These are phyloP conservation scores for Acleris sparsana DNA, from an alignment of 2,888 invertebrate species.

Conservation along the genomic window DNA sequence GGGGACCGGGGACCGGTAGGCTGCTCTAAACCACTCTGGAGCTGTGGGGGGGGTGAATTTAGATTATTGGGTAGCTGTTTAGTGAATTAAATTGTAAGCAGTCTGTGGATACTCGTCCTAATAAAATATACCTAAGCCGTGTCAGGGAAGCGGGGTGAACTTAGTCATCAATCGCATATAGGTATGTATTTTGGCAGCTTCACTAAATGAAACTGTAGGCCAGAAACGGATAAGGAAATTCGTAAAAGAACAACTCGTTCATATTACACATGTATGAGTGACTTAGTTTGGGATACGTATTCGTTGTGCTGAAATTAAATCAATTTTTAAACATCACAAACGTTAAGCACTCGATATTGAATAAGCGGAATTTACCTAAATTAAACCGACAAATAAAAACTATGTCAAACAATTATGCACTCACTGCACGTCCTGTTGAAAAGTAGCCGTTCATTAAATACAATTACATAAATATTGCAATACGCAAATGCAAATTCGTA, in stretches of 20 bases:
- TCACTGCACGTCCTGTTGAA: slow-evolving; percentile 31
- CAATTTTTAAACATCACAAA: not conserved
- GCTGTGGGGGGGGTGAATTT: slow-evolving; percentile 13
- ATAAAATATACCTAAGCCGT: no score
- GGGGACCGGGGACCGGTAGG: slow-evolving; percentile 1
- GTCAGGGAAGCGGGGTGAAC: no score
- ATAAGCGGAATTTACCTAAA: not conserved
- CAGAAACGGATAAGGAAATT: no score
- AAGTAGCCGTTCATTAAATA: slow-evolving; percentile 30
- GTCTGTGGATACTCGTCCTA: no score
- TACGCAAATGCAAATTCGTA: slow-evolving; percentile 49
- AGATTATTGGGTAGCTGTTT: not conserved
- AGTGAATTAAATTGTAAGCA: no score
- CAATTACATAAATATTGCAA: slow-evolving; percentile 38
- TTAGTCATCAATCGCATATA: no score
- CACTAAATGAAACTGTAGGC: no score
- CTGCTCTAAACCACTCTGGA: slow-evolving; percentile 8
- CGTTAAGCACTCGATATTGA: not conserved
- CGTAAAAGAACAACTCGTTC: no score
- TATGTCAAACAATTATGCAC: slow-evolving; percentile 25
- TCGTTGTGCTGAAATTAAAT: no score
- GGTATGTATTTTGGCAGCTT: no score
- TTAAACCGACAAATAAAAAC: slow-evolving; percentile 3
- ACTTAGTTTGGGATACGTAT: no score
- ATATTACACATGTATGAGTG: no score